phyloP scores from a whole-genome alignment of 1,140 invertebrate genomes.

The Cardiocondyla obscurior region DNA sequence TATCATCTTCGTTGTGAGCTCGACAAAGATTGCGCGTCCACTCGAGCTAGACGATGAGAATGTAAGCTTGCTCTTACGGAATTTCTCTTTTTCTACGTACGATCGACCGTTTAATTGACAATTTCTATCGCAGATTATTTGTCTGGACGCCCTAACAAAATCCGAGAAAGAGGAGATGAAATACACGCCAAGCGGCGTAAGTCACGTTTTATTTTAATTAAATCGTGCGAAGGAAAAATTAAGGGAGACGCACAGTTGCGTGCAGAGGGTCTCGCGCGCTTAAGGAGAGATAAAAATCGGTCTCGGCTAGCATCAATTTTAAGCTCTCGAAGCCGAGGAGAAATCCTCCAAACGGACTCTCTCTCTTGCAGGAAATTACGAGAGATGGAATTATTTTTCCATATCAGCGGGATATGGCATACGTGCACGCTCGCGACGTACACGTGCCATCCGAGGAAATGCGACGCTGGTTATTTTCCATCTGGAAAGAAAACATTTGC shows the following conservation, averaged over 20 bases:
- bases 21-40: conserved; percentile 53
- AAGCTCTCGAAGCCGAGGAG: background rate
- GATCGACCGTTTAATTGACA: background rate
- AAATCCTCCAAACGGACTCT: background rate
- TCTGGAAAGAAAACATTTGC: conserved; percentile 64
- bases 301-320: background rate
- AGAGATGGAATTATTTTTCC: conserved; percentile 58
- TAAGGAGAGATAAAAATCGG: background rate
- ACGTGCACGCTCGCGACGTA: background rate
- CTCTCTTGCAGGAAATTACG: conserved; percentile 40
- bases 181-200: background rate
- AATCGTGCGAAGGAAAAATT: background rate
- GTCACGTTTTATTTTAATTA: conserved; percentile 1
- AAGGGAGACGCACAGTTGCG: background rate
- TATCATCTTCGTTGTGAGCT: conserved; percentile 39
- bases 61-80: conserved; percentile 22
- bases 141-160: background rate
- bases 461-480: conserved; percentile 57
- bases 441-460: conserved; percentile 15
- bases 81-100: background rate
- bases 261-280: background rate
- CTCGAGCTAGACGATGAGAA: background rate
- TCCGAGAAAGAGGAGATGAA: background rate
- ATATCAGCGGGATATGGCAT: background rate
- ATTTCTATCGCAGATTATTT: background rate